A percentile compares a stretch with the other conserved stretches of the same genome.
Evolutionary conservation across 2,888 invertebrate species (phyloP).

Genomic region (Chaitophorus viminalis): DNA sequence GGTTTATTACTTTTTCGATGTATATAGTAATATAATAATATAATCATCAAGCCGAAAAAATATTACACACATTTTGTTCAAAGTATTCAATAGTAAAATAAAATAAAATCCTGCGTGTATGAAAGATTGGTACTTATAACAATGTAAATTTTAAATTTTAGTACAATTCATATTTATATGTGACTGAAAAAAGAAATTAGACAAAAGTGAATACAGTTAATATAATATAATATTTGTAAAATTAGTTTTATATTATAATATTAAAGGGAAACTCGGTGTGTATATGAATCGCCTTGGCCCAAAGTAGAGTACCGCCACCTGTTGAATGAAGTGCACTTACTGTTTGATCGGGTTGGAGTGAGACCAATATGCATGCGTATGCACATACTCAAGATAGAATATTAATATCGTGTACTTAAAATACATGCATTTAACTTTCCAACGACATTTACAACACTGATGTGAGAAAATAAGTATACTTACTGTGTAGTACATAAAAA

Average conservation of each 20-base stretch:
- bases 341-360: slow-evolving; percentile 26
- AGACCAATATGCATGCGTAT: slow-evolving; percentile 16
- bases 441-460: background rate
- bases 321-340: slow-evolving; percentile 56
- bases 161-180: slow-evolving; percentile 5
- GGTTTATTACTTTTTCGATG: background rate
- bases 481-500: background rate
- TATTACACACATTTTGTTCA: background rate
- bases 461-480: background rate
- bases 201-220: slow-evolving; percentile 15
- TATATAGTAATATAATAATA: no score
- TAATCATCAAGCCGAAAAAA: background rate
- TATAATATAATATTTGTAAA: slow-evolving; percentile 13
- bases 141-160: background rate
- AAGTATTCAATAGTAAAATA: background rate
- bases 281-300: slow-evolving; percentile 56
- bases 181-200: slow-evolving; percentile 40
- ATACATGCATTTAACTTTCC: slow-evolving; percentile 28
- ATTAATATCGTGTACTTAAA: background rate
- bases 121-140: background rate
- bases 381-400: background rate
- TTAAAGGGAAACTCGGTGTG: slow-evolving; percentile 19
- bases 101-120: slow-evolving; percentile 21
- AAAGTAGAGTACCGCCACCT: slow-evolving; percentile 60
- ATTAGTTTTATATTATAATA: slow-evolving; percentile 17